Evolutionary conservation across 2,888 invertebrate species (phyloP), one percentile per base, ranked within the genome.

Genomic region (Brachypalpus laphriformis): DNA sequence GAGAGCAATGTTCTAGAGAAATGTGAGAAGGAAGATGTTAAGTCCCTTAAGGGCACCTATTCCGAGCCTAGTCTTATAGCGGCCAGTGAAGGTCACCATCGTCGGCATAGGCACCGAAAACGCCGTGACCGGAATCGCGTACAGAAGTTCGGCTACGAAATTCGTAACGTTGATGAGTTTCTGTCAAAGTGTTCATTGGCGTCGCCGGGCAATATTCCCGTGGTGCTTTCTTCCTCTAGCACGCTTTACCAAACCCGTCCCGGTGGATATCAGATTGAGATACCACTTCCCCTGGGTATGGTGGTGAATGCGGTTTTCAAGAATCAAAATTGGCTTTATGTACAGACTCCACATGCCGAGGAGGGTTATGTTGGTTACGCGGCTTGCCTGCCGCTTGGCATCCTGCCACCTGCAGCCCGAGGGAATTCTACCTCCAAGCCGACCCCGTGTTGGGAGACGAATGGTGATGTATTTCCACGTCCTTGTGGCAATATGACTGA

Each of bases 271-370:
- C 94, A 95, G 89, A 93, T 93, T 8, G 96, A 96, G 91, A 93
- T 96, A 61, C 93, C 94, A 0, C 91, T 97, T 61, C 96, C 96
- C 0, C 92, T 97, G 80, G 97, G 97, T 3, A 97, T 96, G 91
- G 96, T 97, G 3, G 96, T 97, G 9, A 97, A 97, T 90, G 97
- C 96, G 0, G 95, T 97, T 25, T 97, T 97, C 91, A 96, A 96
- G 91, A 96, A 96, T 89, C 95, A 96, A 88, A 95, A 95, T 88
- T 97, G 97, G 97, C 91, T 97, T 40, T 97, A 96, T 89, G 96
- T 96, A 16, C 96, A 97, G 91, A 97, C 97, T 0, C 96, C 97
- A 2, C 97, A 97, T 88, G 96, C 95, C 0, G 95, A 96, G 87
- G 97, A 97, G 90, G 97, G 97, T 0, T 97, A 97, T 88, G 95